These are phyloP conservation scores for Gastrophryne carolinensis DNA, from an alignment of 2,797 vertebrate genomes.

Conservation along the genomic window DNA sequence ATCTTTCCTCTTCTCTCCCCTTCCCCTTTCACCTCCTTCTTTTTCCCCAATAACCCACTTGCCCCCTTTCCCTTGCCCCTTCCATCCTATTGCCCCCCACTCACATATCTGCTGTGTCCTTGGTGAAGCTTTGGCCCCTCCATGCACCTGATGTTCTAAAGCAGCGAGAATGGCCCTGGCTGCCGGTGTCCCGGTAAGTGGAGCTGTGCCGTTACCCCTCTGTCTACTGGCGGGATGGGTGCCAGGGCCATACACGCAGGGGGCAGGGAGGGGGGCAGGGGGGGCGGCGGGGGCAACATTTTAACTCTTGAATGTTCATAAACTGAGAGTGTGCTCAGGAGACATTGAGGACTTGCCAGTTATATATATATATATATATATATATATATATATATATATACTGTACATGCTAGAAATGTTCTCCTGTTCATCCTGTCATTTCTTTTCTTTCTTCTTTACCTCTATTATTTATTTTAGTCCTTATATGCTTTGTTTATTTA, in stretches of 20 bases:
- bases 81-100: slow-evolving; percentile 50
- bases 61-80: not conserved
- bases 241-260: slow-evolving; percentile 20
- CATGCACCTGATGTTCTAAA: slow-evolving; percentile 49
- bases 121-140: not conserved
- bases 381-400: too few relatives aligned
- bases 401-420: too few relatives aligned
- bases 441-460: too few relatives aligned
- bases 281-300: too few relatives aligned
- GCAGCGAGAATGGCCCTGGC: slow-evolving; percentile 3
- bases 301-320: too few relatives aligned
- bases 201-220: not conserved
- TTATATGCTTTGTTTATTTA: too few relatives aligned
- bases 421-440: too few relatives aligned
- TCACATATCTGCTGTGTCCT: not conserved
- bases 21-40: not conserved
- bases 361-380: too few relatives aligned
- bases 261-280: not conserved
- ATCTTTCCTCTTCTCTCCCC: not conserved
- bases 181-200: slow-evolving; percentile 23
- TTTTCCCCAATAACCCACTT: not conserved
- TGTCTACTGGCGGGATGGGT: not conserved
- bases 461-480: too few relatives aligned
- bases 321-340: too few relatives aligned
- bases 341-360: too few relatives aligned